Evolutionary conservation across 2,797 vertebrate species (phyloP).

Genomic region (Macroramphosus scolopax): DNA sequence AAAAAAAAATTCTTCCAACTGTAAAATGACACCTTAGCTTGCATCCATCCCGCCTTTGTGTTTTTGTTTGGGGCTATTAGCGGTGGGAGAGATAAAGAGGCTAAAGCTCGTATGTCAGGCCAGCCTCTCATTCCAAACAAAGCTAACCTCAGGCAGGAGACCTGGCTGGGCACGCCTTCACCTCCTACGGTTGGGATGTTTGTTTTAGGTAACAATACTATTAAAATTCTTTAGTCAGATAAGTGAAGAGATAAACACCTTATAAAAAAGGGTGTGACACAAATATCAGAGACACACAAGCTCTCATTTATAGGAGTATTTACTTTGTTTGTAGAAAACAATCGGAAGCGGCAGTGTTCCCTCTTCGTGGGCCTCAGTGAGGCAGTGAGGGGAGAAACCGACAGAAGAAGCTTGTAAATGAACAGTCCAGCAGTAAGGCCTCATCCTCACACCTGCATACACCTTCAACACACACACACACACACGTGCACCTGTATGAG

Average conservation of each 20-base stretch:
- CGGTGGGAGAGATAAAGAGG: constrained; percentile 52
- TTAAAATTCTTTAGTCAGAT: constrained; percentile 49
- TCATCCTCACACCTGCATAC: constrained; percentile 26
- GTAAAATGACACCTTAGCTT: constrained; percentile 54
- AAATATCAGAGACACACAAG: background rate
- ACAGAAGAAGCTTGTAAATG: constrained; percentile 7
- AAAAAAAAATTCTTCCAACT: constrained; percentile 23
- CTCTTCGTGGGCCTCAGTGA: constrained; percentile 26
- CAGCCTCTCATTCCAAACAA: constrained; percentile 41
- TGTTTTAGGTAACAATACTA: constrained; percentile 65
- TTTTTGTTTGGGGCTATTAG: constrained; percentile 68
- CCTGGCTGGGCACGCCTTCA: constrained; percentile 59
- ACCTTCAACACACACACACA: constrained; percentile 9
- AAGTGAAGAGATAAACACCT: constrained; percentile 44
- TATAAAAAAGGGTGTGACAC: constrained; percentile 23
- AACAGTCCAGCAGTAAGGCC: constrained; percentile 14
- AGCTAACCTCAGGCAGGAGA: constrained; percentile 50
- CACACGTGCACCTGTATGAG: constrained; percentile 31
- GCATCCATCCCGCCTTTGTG: constrained; percentile 53
- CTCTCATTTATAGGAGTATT: constrained; percentile 48
- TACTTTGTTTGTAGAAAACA: constrained; percentile 33
- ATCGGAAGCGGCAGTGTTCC: constrained; percentile 23
- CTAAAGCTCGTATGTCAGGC: constrained; percentile 54
- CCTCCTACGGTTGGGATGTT: constrained; percentile 61
- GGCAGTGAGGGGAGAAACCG: constrained; percentile 1